Evolutionary conservation across 2,888 invertebrate genomes (phyloP).

Genomic region (Biston stratarius): DNA sequence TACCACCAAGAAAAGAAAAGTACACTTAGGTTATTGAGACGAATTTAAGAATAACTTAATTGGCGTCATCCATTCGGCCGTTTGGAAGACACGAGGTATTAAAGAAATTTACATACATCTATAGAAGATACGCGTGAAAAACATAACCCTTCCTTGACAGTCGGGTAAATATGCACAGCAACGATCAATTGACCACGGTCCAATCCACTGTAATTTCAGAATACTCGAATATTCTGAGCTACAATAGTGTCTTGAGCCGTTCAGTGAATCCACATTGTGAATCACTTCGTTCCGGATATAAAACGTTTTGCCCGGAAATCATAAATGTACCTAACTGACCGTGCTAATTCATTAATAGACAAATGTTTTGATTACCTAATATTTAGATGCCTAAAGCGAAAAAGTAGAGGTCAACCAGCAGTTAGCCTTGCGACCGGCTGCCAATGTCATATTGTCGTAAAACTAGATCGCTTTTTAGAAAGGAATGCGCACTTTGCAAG

Average conservation of each 20-base stretch:
- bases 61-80: no score
- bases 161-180: no score
- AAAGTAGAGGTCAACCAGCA: conserved; percentile 9
- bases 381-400: background rate
- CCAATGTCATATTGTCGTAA: conserved; percentile 11
- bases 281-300: background rate
- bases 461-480: conserved; percentile 12
- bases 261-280: background rate
- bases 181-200: no score
- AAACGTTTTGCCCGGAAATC: conserved; percentile 1
- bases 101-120: no score
- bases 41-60: no score
- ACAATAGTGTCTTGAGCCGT: background rate
- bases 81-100: no score
- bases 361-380: conserved; percentile 7
- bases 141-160: no score
- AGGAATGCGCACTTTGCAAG: conserved; percentile 4
- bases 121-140: no score
- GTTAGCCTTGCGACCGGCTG: conserved; percentile 10
- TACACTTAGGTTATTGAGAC: no score
- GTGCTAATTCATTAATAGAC: background rate
- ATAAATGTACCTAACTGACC: conserved; percentile 4
- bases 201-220: no score
- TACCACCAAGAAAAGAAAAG: no score
- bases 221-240: no score